Base-by-base conservation (phyloP, 2,113 vertebrate genomes). In the Nestor notabilis region DNA sequence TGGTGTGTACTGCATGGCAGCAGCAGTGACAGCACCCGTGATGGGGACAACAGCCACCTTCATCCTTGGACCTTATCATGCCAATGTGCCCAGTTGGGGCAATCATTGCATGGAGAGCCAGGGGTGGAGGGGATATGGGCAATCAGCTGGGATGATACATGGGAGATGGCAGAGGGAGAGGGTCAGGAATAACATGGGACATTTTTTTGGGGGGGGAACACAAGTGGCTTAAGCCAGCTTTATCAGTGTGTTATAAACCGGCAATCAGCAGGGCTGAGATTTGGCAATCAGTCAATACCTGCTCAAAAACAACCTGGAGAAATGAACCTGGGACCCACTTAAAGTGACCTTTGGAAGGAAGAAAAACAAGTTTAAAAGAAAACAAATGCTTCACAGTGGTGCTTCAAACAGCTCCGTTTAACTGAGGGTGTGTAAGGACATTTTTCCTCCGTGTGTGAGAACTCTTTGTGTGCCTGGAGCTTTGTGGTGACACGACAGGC, bases 331-430 rank as follows among this genome's bases (percentile, higher is more conserved):
- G 41, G 87, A 92, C 83, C 87, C 63, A 43, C 89, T 96, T 72
- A 7, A 33, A 81, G 81, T 74, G 97, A 97, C 94, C 96, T 97
- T 95, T 96, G 97, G 94, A 97, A 95, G 97, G 95, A 95, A 95
- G 96, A 97, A 97, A 97, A 97, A 97, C 96, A 96, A 97, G 96
- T 95, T 95, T 89, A 15, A 95, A 95, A 91, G 96, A 96, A 96
- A 96, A 97, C 93, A 95, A 97, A 91, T 31, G 56, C 69, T 87
- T 84, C 47, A 0, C 74, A 35, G 89, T 8, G 50, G 66, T 16
- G 84, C 72, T 91, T 92, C 19, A 47, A 72, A 33, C 8, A n/a
- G 95, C 77, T 80, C 70, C 7, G 1, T 92, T 61, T 35, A 46
- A 56, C 74, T 1, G 56, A 95, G 97, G 91, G 96, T 95, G 93